Conservation (phyloP, 1,140 invertebrate species). For the Lepidurus arcticus region DNA sequence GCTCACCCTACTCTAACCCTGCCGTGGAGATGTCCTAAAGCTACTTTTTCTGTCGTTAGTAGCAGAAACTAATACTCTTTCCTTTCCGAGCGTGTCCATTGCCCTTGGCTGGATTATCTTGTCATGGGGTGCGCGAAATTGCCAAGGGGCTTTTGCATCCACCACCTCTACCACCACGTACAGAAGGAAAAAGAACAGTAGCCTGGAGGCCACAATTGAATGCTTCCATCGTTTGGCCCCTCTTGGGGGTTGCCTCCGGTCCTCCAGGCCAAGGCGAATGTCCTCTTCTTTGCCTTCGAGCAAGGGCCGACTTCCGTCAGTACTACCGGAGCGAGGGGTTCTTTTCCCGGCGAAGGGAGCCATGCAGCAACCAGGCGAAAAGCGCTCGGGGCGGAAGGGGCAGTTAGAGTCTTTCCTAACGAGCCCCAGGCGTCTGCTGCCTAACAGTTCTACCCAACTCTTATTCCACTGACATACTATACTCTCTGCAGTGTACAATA, state of each 20-base stretch:
- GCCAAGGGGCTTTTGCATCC: background rate
- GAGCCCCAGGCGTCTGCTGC: background rate
- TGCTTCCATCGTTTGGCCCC: constrained; percentile 5
- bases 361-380: background rate
- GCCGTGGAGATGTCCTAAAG: background rate
- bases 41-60: constrained; percentile 1
- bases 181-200: background rate
- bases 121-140: constrained; percentile 17
- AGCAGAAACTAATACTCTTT: constrained; percentile 8
- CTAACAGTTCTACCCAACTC: constrained; percentile 5
- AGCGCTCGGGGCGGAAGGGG: background rate
- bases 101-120: constrained; percentile 13
- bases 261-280: background rate
- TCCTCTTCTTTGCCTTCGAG: background rate
- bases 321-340: background rate
- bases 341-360: background rate
- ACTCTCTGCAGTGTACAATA: background rate
- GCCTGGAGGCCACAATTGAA: constrained; percentile 7
- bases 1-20: background rate
- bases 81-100: background rate
- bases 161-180: background rate
- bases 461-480: background rate
- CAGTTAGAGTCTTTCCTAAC: constrained; percentile 9
- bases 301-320: constrained; percentile 11
- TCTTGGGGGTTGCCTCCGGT: background rate